These are phyloP conservation scores for Drosophila hamatofila DNA, from an alignment of 2,888 invertebrate species.

Conservation along the genomic window DNA sequence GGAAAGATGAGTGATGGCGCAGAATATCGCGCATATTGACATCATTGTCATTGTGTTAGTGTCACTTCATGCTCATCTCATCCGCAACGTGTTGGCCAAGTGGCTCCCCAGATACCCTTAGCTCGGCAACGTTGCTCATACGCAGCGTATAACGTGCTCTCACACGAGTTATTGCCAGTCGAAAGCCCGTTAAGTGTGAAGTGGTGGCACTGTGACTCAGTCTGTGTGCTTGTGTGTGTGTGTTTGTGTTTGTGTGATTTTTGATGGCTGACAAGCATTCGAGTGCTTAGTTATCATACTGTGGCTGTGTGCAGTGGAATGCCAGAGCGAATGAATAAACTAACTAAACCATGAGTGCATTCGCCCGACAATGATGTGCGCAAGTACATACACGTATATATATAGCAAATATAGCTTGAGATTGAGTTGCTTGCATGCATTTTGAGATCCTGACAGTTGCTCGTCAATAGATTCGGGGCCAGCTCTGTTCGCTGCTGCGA, in stretches of 20 bases:
- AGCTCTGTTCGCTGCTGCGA: not conserved
- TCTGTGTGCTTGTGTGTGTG: not conserved
- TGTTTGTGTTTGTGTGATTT: constrained; percentile 36
- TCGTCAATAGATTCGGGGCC: constrained; percentile 11
- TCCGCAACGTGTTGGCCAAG: constrained; percentile 44
- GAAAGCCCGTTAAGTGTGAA: constrained; percentile 58
- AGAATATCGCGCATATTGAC: constrained; percentile 74
- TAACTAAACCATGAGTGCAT: constrained; percentile 10
- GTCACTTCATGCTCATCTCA: constrained; percentile 77
- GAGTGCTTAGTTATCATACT: constrained; percentile 45
- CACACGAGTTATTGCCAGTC: constrained; percentile 48
- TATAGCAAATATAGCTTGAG: constrained; percentile 3
- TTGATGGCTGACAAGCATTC: constrained; percentile 45
- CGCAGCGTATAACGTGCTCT: constrained; percentile 53
- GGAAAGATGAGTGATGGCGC: constrained; percentile 74
- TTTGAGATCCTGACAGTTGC: not conserved
- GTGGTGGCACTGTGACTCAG: constrained; percentile 28
- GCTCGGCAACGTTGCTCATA: constrained; percentile 60
- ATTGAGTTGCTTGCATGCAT: constrained; percentile 9
- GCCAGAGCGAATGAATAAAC: constrained; percentile 10
- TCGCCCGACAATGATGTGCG: not conserved
- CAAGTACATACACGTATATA: not conserved
- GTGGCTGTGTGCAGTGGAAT: constrained; percentile 21
- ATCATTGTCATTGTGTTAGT: constrained; percentile 80
- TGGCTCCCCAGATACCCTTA: constrained; percentile 17